Conservation (phyloP, 1,140 invertebrate species). For the Papilio glaucus region DNA sequence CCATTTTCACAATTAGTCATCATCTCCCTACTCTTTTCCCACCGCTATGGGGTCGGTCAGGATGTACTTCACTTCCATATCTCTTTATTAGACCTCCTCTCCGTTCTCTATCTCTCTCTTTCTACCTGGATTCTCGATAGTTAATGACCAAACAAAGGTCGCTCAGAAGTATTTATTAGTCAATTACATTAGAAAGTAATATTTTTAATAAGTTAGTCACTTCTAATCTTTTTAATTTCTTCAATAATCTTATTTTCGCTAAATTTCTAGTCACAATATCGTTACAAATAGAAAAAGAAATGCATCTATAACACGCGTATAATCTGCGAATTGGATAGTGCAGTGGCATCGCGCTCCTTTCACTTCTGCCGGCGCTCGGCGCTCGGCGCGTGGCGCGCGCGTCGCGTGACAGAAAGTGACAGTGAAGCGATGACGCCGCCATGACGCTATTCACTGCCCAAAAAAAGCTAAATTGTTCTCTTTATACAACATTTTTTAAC, state of each 20-base stretch:
- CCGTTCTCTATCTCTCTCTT: too few relatives aligned
- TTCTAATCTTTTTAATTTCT: not conserved
- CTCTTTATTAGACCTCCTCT: too few relatives aligned
- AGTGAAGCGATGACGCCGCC: constrained; percentile 47
- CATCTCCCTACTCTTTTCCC: too few relatives aligned
- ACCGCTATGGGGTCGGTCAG: too few relatives aligned
- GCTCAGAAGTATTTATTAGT: too few relatives aligned
- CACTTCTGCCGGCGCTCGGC: too few relatives aligned
- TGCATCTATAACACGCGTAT: constrained; percentile 6
- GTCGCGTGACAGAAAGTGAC: constrained; percentile 58
- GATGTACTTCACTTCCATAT: too few relatives aligned
- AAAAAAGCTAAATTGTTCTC: not conserved
- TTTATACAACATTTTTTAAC: not conserved
- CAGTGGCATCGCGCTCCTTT: constrained; percentile 33
- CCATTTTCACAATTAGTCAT: too few relatives aligned
- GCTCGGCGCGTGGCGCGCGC: too few relatives aligned
- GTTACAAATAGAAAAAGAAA: constrained; percentile 5
- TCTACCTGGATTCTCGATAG: too few relatives aligned
- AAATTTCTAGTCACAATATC: constrained; percentile 13
- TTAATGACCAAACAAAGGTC: too few relatives aligned
- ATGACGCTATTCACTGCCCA: constrained; percentile 34
- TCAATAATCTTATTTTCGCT: not conserved
- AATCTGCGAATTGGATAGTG: constrained; percentile 27
- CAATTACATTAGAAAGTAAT: not conserved
- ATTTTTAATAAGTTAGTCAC: not conserved